phyloP scores from a whole-genome alignment of 2,888 invertebrate species.

The Mythimna albipuncta region DNA sequence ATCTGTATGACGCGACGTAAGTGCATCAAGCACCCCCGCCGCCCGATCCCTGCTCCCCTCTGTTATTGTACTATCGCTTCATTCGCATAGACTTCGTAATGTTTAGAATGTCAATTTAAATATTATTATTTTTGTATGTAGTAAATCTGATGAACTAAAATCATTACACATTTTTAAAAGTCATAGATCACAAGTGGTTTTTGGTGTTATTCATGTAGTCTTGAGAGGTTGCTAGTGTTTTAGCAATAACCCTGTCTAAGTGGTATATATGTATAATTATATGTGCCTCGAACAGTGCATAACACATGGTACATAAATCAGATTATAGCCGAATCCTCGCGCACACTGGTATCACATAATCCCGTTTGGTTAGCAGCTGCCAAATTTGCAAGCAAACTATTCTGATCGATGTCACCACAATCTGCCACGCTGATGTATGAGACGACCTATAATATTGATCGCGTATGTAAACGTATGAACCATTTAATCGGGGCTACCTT shows the following conservation, averaged over 20 bases:
- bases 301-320: constrained; percentile 72
- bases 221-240: no score
- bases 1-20: no score
- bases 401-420: constrained; percentile 84
- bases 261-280: background rate
- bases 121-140: no score
- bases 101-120: no score
- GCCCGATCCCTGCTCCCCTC: no score
- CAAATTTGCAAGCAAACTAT: constrained; percentile 84
- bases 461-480: constrained; percentile 57
- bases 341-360: constrained; percentile 71
- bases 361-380: constrained; percentile 81
- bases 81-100: no score
- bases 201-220: no score
- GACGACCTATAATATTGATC: constrained; percentile 71
- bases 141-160: no score
- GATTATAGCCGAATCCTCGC: constrained; percentile 70
- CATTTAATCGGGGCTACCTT: constrained; percentile 44
- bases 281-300: constrained; percentile 31
- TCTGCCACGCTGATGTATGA: constrained; percentile 76
- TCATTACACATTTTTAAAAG: no score
- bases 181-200: no score
- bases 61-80: no score
- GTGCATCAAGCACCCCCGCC: no score
- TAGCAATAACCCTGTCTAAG: background rate